These are phyloP conservation scores for Pteronotus mesoamericanus DNA, from an alignment of 2,797 vertebrate genomes.

Conservation along the genomic window DNA sequence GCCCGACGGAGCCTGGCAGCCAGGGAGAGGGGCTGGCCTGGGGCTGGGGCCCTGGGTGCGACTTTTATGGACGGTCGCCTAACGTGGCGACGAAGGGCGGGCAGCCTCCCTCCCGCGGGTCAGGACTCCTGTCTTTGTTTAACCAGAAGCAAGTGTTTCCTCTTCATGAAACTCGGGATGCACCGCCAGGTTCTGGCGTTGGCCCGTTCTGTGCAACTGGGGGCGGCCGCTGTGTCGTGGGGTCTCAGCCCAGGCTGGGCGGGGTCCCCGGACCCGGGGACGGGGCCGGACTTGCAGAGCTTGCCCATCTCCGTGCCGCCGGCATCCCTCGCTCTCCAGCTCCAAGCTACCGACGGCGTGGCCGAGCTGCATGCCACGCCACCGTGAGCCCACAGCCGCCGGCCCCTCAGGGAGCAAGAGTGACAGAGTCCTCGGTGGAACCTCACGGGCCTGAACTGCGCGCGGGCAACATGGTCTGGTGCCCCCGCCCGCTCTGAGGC, in stretches of 20 bases:
- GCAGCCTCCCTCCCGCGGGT: background rate
- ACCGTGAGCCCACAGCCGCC: rapidly evolving
- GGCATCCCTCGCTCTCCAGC: rapidly evolving
- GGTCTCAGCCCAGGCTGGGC: background rate
- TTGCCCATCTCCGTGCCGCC: rapidly evolving
- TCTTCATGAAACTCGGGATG: background rate
- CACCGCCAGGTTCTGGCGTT: too few relatives aligned
- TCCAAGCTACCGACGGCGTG: too few relatives aligned
- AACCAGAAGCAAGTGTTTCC: background rate
- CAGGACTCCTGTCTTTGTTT: background rate
- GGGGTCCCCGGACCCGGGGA: background rate
- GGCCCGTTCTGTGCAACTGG: rapidly evolving
- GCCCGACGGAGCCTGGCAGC: background rate
- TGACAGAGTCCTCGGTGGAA: too few relatives aligned
- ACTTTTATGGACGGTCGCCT: background rate
- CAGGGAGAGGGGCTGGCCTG: background rate
- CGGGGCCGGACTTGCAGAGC: rapidly evolving
- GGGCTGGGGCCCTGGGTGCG: background rate
- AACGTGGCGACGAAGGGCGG: background rate
- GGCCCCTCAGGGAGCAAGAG: too few relatives aligned
- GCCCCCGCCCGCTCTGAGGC: too few relatives aligned
- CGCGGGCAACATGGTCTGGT: too few relatives aligned
- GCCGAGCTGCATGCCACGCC: too few relatives aligned
- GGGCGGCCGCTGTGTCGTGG: background rate
- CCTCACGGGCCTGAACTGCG: too few relatives aligned